A percentile compares a stretch with the other conserved stretches of the same genome.
Conservation (phyloP, 2,797 vertebrate species). For the Semaprochilodus insignis region DNA sequence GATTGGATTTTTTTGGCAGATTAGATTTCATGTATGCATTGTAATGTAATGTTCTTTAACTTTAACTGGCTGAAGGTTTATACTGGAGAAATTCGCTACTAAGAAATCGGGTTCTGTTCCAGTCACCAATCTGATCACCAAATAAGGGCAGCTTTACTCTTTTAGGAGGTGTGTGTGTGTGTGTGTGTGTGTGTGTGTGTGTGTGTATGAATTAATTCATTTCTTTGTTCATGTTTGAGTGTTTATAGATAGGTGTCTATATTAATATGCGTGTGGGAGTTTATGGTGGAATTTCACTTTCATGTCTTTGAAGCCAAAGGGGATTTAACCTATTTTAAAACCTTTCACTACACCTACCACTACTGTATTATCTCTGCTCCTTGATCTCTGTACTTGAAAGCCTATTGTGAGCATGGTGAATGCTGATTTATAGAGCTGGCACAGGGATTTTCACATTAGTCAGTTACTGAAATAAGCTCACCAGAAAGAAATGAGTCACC, state of each 20-base stretch:
- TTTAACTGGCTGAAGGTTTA: background rate
- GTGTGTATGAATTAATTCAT: background rate
- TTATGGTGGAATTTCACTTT: background rate
- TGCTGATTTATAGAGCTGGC: background rate
- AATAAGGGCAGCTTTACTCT: background rate
- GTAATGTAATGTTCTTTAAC: background rate
- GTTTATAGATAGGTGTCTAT: slow-evolving; percentile 24
- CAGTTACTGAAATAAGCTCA: too few relatives aligned
- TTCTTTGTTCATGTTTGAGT: slow-evolving; percentile 2
- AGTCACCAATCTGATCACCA: background rate
- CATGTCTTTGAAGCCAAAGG: slow-evolving; percentile 12
- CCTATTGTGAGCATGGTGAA: background rate
- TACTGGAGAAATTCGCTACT: background rate
- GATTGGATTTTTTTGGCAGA: too few relatives aligned
- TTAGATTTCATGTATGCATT: too few relatives aligned
- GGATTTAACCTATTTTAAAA: slow-evolving; percentile 14
- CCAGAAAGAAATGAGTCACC: too few relatives aligned
- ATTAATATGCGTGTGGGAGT: slow-evolving; percentile 23
- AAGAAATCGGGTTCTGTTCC: background rate
- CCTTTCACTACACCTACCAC: slow-evolving; percentile 25
- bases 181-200: background rate
- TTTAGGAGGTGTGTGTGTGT: slow-evolving; percentile 3
- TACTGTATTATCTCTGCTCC: slow-evolving; percentile 7
- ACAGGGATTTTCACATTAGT: too few relatives aligned
- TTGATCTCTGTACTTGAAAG: slow-evolving; percentile 8